Evolutionary conservation across 2,797 vertebrate species (phyloP).

Genomic region (Toxotes lorentzi): DNA sequence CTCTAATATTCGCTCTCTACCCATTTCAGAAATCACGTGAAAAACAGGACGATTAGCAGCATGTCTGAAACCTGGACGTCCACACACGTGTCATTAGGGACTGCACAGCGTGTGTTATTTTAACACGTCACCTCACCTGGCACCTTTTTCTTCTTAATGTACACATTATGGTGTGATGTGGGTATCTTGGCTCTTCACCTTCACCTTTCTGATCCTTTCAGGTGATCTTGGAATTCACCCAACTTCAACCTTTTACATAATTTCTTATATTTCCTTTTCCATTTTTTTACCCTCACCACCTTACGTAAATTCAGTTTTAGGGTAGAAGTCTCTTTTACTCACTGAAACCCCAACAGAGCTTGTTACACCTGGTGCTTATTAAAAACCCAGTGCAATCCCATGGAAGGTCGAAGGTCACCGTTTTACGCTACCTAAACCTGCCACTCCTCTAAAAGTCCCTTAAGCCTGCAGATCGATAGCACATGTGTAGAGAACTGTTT

Average conservation of each 20-base stretch:
- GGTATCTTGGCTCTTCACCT: constrained; percentile 38
- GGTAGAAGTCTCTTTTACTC: constrained; percentile 46
- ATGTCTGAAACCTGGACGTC: constrained; percentile 3
- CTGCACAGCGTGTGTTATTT: constrained; percentile 41
- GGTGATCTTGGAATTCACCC: not conserved
- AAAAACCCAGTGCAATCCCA: constrained; percentile 59
- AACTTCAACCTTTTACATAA: not conserved
- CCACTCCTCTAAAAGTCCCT: constrained; percentile 62
- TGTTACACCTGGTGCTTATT: constrained; percentile 77
- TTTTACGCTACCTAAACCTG: constrained; percentile 77
- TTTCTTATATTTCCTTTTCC: not conserved
- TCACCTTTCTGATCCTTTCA: not conserved
- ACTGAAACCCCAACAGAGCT: constrained; percentile 48
- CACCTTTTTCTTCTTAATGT: constrained; percentile 47
- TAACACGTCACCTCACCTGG: constrained; percentile 24
- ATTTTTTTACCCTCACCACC: too few species aligned
- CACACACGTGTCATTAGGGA: constrained; percentile 17
- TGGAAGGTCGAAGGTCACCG: constrained; percentile 62
- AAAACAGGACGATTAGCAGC: constrained; percentile 1
- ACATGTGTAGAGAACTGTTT: constrained; percentile 61
- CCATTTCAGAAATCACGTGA: not conserved
- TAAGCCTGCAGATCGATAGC: constrained; percentile 71
- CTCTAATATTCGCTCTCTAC: not conserved
- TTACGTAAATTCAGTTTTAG: constrained; percentile 40
- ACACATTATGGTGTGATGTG: constrained; percentile 44